Conservation (phyloP, 2,888 invertebrate genomes). For the Clunio marinus region DNA sequence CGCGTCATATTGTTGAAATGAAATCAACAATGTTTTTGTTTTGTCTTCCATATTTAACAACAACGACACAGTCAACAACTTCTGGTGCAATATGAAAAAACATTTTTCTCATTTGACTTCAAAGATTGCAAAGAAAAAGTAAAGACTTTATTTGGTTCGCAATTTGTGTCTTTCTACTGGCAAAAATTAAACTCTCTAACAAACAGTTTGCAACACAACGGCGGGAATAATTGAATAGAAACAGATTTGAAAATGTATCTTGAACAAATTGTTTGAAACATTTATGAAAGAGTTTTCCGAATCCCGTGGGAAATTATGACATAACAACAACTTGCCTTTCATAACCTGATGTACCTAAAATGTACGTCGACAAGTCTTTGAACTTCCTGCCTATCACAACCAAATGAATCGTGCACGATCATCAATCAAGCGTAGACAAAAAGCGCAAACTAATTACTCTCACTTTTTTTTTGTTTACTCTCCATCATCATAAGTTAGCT, state of each 20-base stretch:
- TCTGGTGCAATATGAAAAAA: not conserved
- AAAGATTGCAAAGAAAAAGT: no score
- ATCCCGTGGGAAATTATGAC: slow-evolving; percentile 1
- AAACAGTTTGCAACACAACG: not conserved
- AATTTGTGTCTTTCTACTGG: not conserved
- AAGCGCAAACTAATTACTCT: not conserved
- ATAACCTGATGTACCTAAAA: no score
- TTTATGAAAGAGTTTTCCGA: not conserved
- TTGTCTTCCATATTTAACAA: no score
- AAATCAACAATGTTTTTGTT: no score
- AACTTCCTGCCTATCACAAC: not conserved
- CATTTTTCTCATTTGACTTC: no score
- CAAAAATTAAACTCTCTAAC: not conserved
- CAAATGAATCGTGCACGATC: slow-evolving; percentile 3
- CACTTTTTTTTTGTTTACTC: not conserved
- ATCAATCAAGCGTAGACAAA: not conserved
- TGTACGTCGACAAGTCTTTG: no score
- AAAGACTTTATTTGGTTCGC: not conserved
- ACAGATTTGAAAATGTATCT: slow-evolving; percentile 8
- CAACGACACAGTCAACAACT: not conserved
- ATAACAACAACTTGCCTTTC: no score
- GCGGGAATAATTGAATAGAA: slow-evolving; percentile 19
- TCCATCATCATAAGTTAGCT: not conserved
- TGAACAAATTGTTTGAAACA: slow-evolving; percentile 7
- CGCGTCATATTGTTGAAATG: not conserved